Base-by-base conservation (phyloP, 1,140 invertebrate species). In the Aphidius gifuensis region DNA sequence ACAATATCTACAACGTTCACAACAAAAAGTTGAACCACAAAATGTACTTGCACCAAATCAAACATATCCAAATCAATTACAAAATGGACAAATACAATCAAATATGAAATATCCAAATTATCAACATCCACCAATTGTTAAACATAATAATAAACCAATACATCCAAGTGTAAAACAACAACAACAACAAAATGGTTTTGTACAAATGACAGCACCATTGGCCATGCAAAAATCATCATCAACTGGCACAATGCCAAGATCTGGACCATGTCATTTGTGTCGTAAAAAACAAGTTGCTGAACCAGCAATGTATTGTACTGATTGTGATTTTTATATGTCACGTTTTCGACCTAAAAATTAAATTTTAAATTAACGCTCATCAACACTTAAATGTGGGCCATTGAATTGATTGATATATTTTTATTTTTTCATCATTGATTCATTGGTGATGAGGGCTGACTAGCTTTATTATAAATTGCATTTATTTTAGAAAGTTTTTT, bases 301-400 rank as follows among this genome's bases (percentile, higher is more conserved):
- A 38, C 87, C 90, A 1, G 86, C 88, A 9, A 83, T 90, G 44
- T 95, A 94, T 74, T 96, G 93, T 79, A 83, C 87, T 11, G 92
- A 94, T 75, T 96, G 93, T 78, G 91, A 94, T 72, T 94, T 91
- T 83, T 96, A 96, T 71, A 91, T 96, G 90, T 92, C 92, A 42
- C 85, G 90, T 68, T 93, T 93, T 72, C 87, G 88, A 69, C 87
- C 86, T 7, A 85, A 82, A 68, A 82, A 75, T 50, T 73, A 70
- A 66, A 64, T 53, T 4, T 48, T 54, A 60, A 23, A 11, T 62
- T 63, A 50, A 57, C 56, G 2, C 43, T 11, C 43, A 44, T 8
- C 2, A 44, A 3, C 46, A 32, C 9, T 7, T 6, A 50, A 16
- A 16, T 16, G 16, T 16, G 16, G 16, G 16, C 16, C 39, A 42